phyloP scores from a whole-genome alignment of 2,888 invertebrate species.

The Plagodis dolabraria region DNA sequence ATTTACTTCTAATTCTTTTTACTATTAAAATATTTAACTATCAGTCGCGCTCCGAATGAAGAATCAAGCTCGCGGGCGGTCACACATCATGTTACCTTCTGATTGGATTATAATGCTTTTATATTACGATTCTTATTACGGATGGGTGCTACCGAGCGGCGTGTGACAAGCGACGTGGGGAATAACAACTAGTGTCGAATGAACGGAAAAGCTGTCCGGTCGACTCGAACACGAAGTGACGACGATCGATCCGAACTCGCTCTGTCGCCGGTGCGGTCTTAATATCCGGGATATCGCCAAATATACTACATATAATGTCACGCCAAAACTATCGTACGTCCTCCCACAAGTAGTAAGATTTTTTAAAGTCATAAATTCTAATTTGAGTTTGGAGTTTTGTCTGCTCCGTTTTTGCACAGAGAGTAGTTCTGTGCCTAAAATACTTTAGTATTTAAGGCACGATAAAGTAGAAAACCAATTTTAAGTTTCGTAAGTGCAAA shows the following conservation, averaged over 20 bases:
- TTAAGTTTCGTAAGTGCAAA: no score
- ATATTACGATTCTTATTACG: constrained; percentile 82
- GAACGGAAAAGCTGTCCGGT: constrained; percentile 52
- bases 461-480: no score
- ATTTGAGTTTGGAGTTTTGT: no score
- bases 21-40: constrained; percentile 78
- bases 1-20: constrained; percentile 70
- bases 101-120: constrained; percentile 84
- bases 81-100: constrained; percentile 72
- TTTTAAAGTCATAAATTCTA: no score
- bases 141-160: constrained; percentile 72
- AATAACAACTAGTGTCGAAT: constrained; percentile 71
- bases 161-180: constrained; percentile 70
- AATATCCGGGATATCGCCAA: constrained; percentile 30
- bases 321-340: no score
- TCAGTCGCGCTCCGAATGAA: constrained; percentile 71
- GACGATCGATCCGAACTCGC: constrained; percentile 12
- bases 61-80: constrained; percentile 75
- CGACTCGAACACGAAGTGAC: constrained; percentile 34
- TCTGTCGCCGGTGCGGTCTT: constrained; percentile 2
- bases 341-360: no score
- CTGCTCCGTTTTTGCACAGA: no score
- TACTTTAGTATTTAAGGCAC: no score
- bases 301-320: constrained; percentile 1
- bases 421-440: no score